Evolutionary conservation across 64 coral and sea anemone species (phyloP), one percentile per base, ranked within the genome.

Genomic region (Pocillopora verrucosa): DNA sequence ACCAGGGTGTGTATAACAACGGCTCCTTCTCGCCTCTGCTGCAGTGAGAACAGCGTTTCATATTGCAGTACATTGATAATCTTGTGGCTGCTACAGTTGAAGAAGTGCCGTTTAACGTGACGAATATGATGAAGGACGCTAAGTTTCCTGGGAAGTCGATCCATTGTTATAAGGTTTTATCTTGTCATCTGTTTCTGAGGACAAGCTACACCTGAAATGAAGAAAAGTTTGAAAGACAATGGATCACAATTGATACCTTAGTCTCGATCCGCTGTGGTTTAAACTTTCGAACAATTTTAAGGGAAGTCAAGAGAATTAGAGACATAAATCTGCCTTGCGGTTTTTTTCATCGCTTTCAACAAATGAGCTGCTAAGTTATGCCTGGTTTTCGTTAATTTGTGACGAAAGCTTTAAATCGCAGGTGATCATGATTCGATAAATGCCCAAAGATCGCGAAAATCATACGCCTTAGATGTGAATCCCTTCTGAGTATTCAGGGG

Each of bases 41-140:
- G 77, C 35, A 94, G 74, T 0, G 97, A 91, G 60, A 99, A 99
- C 51, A 99, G 45, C 16, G 94, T 91, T 60, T 99, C 88, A 86
- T 99, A 99, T 13, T 95, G 97, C 41, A 99, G 85, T 1, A 99
- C 95, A 67, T 92, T 82, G 36, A 97, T 97, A 60, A 97, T 88
- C 10, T 88, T 65, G 58, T 94, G 95, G 62, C 82, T 91, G 34
- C 89, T 88, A 26, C 90, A 92, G 82, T 92, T 92, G 76, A 89
- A 92, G 67, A 96, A 89, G 76, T 92, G 91, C n/a, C 76, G 87
- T 10, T 67, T 89, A 12, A 58, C 79, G 19, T 89, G 74, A 26
- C 76, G 92, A 56, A 89, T 91, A 58, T 87, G 59, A 45, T 83
- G 90, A 84, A 95, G 59, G 6, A 96, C 86, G 34, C 87, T 88